Conservation (phyloP, 2,113 vertebrate genomes). For the Tylochromis polylepis region DNA sequence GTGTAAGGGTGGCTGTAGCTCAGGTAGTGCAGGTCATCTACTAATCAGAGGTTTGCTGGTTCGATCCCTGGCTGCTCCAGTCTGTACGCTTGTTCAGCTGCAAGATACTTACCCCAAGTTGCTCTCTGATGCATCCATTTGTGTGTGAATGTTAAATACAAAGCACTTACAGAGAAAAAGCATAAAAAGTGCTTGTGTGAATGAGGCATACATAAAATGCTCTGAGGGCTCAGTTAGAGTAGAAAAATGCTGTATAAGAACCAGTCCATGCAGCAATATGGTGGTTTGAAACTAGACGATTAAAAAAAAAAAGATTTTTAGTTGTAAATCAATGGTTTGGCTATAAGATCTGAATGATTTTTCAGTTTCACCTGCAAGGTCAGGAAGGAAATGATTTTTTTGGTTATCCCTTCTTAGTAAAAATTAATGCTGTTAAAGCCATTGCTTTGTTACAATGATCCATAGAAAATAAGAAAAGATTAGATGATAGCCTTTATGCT, state of each 20-base stretch:
- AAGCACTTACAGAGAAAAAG: not conserved
- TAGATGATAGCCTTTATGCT: not conserved
- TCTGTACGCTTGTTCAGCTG: not conserved
- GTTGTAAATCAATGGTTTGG: not conserved
- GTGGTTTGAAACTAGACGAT: not conserved
- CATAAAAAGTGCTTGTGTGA: not conserved
- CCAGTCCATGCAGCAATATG: not conserved
- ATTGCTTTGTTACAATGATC: not conserved
- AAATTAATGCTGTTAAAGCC: not conserved
- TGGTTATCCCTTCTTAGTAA: not conserved
- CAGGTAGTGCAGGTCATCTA: not conserved
- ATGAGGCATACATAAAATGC: no score
- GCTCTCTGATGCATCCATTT: not conserved
- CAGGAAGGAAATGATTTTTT: not conserved
- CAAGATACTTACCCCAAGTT: not conserved
- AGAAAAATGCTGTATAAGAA: not conserved
- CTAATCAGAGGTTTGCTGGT: not conserved
- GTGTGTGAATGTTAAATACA: not conserved
- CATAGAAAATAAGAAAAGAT: not conserved
- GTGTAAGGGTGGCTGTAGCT: not conserved
- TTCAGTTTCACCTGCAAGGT: not conserved
- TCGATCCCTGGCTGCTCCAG: not conserved
- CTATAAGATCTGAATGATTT: not conserved
- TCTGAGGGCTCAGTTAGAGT: not conserved
- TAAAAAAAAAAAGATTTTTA: not conserved